phyloP scores from a whole-genome alignment of 2,797 vertebrate species.

The Sebastes minor region DNA sequence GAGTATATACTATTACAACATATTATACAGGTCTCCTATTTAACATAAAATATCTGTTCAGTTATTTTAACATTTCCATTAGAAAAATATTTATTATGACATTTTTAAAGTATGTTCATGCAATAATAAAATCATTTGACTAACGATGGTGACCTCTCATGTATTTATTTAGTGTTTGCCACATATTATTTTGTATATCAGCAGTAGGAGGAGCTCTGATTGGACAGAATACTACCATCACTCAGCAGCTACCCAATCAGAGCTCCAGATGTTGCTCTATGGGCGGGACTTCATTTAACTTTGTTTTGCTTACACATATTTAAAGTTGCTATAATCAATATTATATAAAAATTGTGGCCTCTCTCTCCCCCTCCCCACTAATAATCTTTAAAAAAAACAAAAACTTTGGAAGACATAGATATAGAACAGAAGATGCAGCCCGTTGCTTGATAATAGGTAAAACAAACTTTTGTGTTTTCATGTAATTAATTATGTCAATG shows the following conservation, averaged over 20 bases:
- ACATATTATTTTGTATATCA: neutral
- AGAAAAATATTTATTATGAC: neutral
- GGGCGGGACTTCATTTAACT: neutral
- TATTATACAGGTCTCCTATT: neutral
- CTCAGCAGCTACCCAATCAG: neutral
- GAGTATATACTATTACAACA: neutral
- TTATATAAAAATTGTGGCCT: neutral
- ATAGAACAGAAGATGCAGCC: too few species aligned
- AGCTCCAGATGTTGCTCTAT: neutral
- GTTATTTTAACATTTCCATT: neutral
- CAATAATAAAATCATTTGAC: slow-evolving; percentile 33
- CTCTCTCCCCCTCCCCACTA: too few species aligned
- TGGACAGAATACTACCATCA: neutral
- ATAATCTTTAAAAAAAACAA: too few species aligned
- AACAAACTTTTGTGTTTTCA: too few species aligned
- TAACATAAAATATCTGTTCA: neutral
- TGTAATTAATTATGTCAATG: neutral
- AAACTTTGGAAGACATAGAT: too few species aligned
- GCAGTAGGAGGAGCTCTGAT: neutral
- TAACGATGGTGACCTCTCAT: neutral
- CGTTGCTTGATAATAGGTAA: too few species aligned
- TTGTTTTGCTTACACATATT: neutral
- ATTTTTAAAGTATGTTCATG: slow-evolving; percentile 9
- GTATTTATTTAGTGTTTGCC: neutral
- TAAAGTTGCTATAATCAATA: neutral